These are phyloP conservation scores for Glaucomys volans DNA, from an alignment of 2,113 vertebrate genomes.

Conservation along the genomic window DNA sequence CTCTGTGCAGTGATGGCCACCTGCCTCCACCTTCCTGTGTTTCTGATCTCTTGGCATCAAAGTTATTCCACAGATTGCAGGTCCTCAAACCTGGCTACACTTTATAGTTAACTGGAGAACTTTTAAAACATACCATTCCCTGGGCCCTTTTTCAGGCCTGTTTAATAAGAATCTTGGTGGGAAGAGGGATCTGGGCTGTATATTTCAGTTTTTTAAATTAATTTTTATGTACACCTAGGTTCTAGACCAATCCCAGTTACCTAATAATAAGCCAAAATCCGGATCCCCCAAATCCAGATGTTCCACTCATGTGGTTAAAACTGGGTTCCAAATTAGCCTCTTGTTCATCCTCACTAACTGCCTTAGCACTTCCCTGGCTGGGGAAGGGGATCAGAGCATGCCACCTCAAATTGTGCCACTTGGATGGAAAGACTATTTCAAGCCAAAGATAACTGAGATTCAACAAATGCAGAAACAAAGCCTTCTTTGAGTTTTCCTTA, in stretches of 20 bases:
- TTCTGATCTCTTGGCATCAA: neutral
- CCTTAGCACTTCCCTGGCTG: neutral
- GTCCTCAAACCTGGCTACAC: neutral
- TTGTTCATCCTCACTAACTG: neutral
- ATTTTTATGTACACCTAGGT: neutral
- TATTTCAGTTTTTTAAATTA: conserved; percentile 5
- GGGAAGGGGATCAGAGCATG: neutral
- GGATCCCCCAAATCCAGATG: neutral
- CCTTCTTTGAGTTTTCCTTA: neutral
- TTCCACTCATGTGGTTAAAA: neutral
- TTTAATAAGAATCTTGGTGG: neutral
- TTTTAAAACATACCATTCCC: neutral
- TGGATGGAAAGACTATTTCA: neutral
- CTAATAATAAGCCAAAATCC: neutral
- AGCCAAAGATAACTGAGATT: neutral
- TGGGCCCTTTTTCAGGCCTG: neutral
- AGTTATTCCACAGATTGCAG: neutral
- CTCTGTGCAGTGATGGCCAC: neutral
- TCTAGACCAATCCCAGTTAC: neutral
- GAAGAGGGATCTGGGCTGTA: neutral
- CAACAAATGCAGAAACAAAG: neutral
- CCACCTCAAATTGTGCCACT: neutral
- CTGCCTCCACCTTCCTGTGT: neutral
- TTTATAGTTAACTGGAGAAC: neutral
- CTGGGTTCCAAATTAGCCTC: neutral